A percentile compares a stretch with the other conserved stretches of the same genome.
Conservation (phyloP, 2,113 vertebrate species). For the Ellobius talpinus region DNA sequence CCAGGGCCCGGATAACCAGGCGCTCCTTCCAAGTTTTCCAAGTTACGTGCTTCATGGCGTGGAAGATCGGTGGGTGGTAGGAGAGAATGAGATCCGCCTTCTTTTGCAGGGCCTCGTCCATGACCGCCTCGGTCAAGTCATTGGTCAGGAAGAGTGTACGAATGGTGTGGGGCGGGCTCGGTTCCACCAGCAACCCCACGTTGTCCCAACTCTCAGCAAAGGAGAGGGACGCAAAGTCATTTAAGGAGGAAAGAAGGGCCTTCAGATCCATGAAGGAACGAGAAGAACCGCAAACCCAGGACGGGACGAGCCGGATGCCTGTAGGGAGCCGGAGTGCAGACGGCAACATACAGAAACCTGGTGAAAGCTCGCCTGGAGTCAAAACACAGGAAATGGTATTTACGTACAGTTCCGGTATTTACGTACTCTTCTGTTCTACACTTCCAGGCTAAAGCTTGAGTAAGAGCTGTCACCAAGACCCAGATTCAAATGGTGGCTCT, state of each 20-base stretch:
- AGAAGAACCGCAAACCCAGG: background rate
- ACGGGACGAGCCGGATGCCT: background rate
- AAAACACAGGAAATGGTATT: constrained; percentile 22
- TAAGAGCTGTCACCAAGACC: background rate
- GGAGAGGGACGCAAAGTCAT: constrained; percentile 91
- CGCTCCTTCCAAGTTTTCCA: constrained; percentile 94
- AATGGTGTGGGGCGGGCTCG: constrained; percentile 90
- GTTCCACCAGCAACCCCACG: constrained; percentile 95
- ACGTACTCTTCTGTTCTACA: background rate
- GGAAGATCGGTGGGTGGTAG: constrained; percentile 96
- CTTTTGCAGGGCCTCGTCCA: constrained; percentile 92
- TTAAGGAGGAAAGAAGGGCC: constrained; percentile 89
- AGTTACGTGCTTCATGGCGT: constrained; percentile 90
- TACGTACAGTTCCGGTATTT: background rate
- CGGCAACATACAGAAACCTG: constrained; percentile 72
- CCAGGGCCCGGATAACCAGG: constrained; percentile 91
- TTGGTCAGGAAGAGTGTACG: constrained; percentile 93
- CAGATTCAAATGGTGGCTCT: background rate
- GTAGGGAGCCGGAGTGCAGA: background rate
- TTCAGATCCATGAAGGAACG: constrained; percentile 90
- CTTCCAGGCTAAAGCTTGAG: background rate
- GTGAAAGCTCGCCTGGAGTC: background rate
- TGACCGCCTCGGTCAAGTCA: constrained; percentile 93
- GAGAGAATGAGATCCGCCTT: constrained; percentile 93
- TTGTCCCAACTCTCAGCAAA: constrained; percentile 98